Evolutionary conservation across 2,113 vertebrate species (phyloP).

Genomic region (Cebus imitator): DNA sequence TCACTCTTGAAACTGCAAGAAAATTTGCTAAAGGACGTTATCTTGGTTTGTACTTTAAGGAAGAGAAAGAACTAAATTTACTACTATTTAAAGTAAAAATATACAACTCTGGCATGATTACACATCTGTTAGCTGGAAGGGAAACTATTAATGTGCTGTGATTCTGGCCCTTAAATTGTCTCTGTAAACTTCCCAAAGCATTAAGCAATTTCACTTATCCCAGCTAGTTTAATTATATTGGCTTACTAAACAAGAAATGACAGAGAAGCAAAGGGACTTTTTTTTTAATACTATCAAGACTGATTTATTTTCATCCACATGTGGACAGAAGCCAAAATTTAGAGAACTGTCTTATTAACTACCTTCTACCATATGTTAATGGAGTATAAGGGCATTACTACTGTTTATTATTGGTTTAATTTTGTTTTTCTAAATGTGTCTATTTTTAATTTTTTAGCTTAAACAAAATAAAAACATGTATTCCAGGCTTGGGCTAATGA

Average conservation of each 20-base stretch:
- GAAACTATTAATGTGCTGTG: conserved; percentile 54
- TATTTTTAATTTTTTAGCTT: not conserved
- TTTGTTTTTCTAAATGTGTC: not conserved
- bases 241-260: conserved; percentile 56
- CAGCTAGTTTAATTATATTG: conserved; percentile 57
- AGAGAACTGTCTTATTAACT: conserved; percentile 4
- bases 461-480: not conserved
- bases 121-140: conserved; percentile 69
- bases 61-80: conserved; percentile 49
- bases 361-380: not conserved
- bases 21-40: not conserved
- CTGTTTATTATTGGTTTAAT: not conserved
- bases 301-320: not conserved
- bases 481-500: not conserved
- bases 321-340: not conserved
- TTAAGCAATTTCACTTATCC: conserved; percentile 19
- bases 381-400: not conserved
- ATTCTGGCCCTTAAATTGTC: conserved; percentile 31
- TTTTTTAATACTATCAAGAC: not conserved
- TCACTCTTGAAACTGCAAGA: not conserved
- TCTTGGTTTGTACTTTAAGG: conserved; percentile 51
- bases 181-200: conserved; percentile 49
- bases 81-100: conserved; percentile 59
- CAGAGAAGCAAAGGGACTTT: not conserved
- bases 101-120: not conserved